Evolutionary conservation across 53 echinoderm and acorn worm species (phyloP), one percentile per base, ranked within the genome.

Genomic region (Mesocentrotus franciscanus): DNA sequence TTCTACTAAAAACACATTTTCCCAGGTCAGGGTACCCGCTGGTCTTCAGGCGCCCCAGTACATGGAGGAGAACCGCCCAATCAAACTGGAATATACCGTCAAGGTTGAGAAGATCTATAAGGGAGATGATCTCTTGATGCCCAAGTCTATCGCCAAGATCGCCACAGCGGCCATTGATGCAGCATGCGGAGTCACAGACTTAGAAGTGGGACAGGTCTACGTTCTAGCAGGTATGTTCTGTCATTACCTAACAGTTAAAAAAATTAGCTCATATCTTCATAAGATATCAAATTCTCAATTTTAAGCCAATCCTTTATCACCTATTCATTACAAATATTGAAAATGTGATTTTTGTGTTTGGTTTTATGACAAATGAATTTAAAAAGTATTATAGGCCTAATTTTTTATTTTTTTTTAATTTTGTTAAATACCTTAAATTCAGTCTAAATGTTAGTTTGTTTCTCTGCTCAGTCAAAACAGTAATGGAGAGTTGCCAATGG

Each of bases 61-160:
- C 89, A 35, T 61, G 61, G 93, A 90, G n/a, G 96, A 96, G 70
- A 90, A 74, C 59, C 89, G 95, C 11, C 97, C 97, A 71, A 95
- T 97, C 92, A 95, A 95, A 55, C 64, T 96, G 93, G 96, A 96
- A 96, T 98, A 98, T 75, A 97, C 96, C 8, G 78, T 98, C 42
- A 96, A 98, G 56, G 96, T 98, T 17, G 97, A 98, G 89, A 98
- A 98, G 90, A 95, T 98, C 36, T 98, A 96, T 95, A 98, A 98
- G 85, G 97, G 98, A 6, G 95, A 98, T 85, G 93, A 98, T 11
- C 93, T 95, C 7, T 17, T 98, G 9, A 57, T 92, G 81, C 92
- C 95, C 17, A 97, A 96, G 32, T 96, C 95, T 18, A 49, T 71
- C 39, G 97, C 97, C 29, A 97, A 97, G 89, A 96, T 98, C 55